Evolutionary conservation across 2,797 vertebrate genomes (phyloP).

Genomic region (Galaxias olidus): DNA sequence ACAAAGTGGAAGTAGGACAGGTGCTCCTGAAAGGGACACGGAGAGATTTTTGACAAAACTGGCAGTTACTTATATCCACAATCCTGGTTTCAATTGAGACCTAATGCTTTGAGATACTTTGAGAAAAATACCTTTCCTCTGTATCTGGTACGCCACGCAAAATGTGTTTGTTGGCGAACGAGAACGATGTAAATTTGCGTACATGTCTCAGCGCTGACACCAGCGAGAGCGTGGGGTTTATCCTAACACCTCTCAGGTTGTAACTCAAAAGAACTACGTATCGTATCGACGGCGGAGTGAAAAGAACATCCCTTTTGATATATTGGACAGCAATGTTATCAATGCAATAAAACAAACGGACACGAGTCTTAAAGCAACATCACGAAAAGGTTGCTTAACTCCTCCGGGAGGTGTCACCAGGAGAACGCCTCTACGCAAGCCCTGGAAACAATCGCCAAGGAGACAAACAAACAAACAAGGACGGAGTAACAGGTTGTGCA

Average conservation of each 20-base stretch:
- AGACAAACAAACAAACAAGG: constrained; percentile 32
- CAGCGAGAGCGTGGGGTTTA: constrained; percentile 5
- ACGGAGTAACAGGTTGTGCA: constrained; percentile 5
- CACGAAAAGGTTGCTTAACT: background rate
- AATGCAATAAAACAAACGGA: constrained; percentile 18
- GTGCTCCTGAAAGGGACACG: constrained; percentile 81
- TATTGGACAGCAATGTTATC: background rate
- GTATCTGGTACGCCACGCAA: too few species aligned
- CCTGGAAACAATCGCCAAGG: background rate
- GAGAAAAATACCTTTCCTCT: too few species aligned
- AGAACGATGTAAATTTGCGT: too few species aligned
- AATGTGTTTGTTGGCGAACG: too few species aligned
- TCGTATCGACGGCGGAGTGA: background rate
- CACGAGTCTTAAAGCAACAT: constrained; percentile 20
- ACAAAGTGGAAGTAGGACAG: constrained; percentile 98
- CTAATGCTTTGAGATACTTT: too few species aligned
- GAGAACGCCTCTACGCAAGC: background rate
- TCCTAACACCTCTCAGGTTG: background rate
- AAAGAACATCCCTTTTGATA: background rate
- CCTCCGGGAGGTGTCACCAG: background rate
- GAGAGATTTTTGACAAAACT: constrained; percentile 11
- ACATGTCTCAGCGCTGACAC: too few species aligned
- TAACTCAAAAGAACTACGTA: background rate
- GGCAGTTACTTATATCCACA: background rate
- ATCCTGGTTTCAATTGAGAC: too few species aligned